A percentile compares a stretch with the other conserved stretches of the same genome.
Evolutionary conservation across 2,113 vertebrate species (phyloP).

Genomic region (Dicrurus megarhynchus): DNA sequence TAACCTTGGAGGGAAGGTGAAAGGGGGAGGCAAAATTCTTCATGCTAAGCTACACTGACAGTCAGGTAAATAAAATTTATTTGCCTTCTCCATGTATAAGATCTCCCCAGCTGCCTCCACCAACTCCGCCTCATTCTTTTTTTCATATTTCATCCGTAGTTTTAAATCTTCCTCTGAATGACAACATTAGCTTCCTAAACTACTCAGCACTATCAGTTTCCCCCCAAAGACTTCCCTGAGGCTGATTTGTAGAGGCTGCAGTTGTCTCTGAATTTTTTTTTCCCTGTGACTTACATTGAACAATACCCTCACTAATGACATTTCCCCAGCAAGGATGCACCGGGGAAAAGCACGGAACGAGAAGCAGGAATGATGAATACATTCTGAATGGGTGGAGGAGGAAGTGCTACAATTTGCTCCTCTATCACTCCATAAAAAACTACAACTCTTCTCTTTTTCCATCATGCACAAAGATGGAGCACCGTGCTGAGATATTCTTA

Average conservation of each 20-base stretch:
- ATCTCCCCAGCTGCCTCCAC: background rate
- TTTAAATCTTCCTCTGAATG: conserved; percentile 20
- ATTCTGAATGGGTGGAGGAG: background rate
- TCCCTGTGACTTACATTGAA: background rate
- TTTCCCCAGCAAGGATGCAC: conserved; percentile 33
- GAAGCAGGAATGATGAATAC: background rate
- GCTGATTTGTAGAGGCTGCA: conserved; percentile 25
- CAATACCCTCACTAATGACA: conserved; percentile 37
- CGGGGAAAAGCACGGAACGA: background rate
- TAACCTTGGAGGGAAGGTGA: background rate
- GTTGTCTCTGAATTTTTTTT: background rate
- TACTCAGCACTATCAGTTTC: conserved; percentile 31
- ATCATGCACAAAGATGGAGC: background rate
- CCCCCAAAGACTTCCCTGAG: conserved; percentile 3
- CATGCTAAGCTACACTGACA: background rate
- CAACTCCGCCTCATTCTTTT: background rate
- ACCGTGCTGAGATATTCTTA: background rate
- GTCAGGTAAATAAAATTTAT: background rate
- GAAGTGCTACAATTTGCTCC: conserved; percentile 1
- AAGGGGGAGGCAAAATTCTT: background rate
- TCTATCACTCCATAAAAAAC: background rate
- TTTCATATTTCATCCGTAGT: background rate
- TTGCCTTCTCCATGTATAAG: background rate
- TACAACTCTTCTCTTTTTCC: background rate
- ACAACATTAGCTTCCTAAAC: conserved; percentile 43